phyloP scores from a whole-genome alignment of 2,888 invertebrate genomes.

The Cryptosula pallasiana region DNA sequence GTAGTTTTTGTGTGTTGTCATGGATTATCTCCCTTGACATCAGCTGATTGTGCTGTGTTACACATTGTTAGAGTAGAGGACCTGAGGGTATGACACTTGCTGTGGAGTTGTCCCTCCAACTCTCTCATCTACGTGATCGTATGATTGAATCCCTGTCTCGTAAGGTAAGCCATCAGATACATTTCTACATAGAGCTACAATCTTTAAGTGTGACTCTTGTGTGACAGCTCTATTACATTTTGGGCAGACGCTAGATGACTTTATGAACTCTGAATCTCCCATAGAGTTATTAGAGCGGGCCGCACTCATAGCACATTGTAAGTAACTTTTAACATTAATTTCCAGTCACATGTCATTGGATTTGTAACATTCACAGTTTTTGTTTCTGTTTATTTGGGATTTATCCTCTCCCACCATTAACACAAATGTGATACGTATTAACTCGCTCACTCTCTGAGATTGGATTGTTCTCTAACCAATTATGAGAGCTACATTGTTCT shows the following conservation, averaged over 20 bases:
- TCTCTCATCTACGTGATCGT: neutral
- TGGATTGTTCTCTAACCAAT: no score
- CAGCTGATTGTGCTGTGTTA: no score
- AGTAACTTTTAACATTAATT: no score
- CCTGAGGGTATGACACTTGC: neutral
- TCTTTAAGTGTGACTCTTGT: neutral
- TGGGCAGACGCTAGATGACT: neutral
- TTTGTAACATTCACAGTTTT: no score
- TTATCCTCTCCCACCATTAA: no score
- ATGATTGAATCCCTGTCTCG: neutral
- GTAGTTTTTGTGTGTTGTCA: no score
- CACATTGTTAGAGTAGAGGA: neutral
- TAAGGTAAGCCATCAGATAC: neutral
- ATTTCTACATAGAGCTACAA: neutral
- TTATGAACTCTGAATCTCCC: neutral
- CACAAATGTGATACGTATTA: no score
- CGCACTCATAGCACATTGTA: constrained; percentile 6
- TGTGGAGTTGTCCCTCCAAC: neutral
- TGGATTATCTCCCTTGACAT: no score
- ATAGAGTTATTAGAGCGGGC: neutral
- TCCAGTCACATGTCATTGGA: no score
- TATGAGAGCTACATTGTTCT: no score
- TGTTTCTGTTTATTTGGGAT: no score
- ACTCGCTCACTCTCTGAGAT: no score
- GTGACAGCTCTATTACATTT: neutral